Percentiles rank a stretch among this genome's conserved stretches.
Conservation (phyloP, 2,113 vertebrate species). For the Dicrurus megarhynchus region DNA sequence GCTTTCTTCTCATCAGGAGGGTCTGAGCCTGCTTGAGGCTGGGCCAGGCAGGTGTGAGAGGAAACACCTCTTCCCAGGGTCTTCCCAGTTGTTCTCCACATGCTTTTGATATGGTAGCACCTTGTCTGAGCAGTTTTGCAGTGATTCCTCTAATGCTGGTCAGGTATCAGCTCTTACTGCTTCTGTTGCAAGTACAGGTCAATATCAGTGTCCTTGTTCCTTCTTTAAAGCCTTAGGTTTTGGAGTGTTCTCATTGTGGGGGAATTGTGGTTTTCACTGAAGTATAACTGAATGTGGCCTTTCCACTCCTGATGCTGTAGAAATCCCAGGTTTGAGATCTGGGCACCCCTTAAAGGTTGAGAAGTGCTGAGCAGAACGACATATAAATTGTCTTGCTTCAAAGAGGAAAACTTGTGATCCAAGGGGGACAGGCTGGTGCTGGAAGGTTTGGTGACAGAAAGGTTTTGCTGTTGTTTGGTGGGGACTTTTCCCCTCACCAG, state of each 20-base stretch:
- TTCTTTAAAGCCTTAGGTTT: background rate
- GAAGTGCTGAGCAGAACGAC: background rate
- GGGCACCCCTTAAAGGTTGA: rapidly evolving
- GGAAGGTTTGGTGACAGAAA: background rate
- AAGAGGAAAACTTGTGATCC: background rate
- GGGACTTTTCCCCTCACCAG: background rate
- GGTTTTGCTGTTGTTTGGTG: rapidly evolving
- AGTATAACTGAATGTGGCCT: background rate
- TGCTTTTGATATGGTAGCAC: rapidly evolving
- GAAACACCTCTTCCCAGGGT: background rate
- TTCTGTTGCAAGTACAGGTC: background rate
- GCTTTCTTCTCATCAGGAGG: background rate
- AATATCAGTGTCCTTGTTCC: background rate
- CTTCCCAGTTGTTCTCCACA: background rate
- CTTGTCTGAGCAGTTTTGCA: background rate
- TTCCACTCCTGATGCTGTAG: background rate
- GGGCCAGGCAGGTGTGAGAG: background rate
- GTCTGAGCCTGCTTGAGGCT: background rate
- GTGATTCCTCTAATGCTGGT: background rate
- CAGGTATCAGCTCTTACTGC: background rate
- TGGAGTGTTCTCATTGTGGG: background rate
- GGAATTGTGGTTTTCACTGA: background rate
- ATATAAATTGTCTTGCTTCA: background rate
- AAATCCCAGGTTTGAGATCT: background rate
- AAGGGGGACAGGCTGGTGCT: rapidly evolving